Percentiles rank a stretch among this genome's conserved stretches.
Conservation (phyloP, 2,888 invertebrate species). For the Congeria kusceri region DNA sequence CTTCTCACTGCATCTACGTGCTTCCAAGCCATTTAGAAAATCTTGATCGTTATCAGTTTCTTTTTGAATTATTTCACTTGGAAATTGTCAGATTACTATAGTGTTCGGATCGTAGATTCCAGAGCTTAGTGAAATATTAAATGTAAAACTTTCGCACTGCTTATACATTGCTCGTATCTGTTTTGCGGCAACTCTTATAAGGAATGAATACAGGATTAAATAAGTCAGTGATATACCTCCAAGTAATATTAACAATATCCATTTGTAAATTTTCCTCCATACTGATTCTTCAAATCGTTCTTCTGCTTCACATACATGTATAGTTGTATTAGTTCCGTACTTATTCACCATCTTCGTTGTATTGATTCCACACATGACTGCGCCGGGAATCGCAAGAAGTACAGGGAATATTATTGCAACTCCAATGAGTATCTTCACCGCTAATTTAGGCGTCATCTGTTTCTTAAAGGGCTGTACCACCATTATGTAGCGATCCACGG, state of each 20-base stretch:
- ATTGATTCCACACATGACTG: conserved; percentile 45
- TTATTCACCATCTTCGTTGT: conserved; percentile 21
- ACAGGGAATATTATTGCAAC: neutral
- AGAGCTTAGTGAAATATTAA: too few relatives aligned
- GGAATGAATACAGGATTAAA: conserved; percentile 35
- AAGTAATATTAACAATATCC: conserved; percentile 20
- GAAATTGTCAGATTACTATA: too few relatives aligned
- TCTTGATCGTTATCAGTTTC: too few relatives aligned
- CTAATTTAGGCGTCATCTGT: conserved; percentile 29
- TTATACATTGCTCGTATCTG: too few relatives aligned
- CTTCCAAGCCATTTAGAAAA: too few relatives aligned
- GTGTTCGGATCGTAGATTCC: too few relatives aligned
- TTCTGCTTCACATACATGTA: conserved; percentile 33
- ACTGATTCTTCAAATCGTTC: conserved; percentile 12
- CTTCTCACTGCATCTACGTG: too few relatives aligned
- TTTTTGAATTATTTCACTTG: too few relatives aligned
- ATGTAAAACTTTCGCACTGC: too few relatives aligned
- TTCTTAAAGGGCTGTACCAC: conserved; percentile 31
- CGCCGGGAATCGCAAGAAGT: conserved; percentile 28
- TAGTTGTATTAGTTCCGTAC: conserved; percentile 25
- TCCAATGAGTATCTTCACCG: conserved; percentile 4
- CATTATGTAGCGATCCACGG: conserved; percentile 31
- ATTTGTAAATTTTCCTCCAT: conserved; percentile 39
- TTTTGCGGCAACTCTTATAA: conserved; percentile 3
- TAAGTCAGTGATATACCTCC: conserved; percentile 28